Conservation (phyloP, 2,113 vertebrate species). For the Meles meles region DNA sequence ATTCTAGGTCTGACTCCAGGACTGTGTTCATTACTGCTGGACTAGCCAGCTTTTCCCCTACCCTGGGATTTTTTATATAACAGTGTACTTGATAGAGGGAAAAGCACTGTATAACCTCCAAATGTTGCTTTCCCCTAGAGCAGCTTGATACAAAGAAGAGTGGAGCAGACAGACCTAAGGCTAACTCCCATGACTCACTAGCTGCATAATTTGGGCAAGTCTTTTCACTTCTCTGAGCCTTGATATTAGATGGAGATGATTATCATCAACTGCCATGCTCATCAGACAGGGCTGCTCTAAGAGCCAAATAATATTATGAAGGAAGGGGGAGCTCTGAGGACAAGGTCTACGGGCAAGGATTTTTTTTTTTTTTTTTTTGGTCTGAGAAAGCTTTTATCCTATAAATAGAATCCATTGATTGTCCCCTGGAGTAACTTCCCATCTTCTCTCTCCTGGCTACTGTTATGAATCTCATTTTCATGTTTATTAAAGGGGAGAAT, state of each 20-base stretch:
- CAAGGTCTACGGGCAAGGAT: not conserved
- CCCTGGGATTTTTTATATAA: not conserved
- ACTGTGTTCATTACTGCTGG: not conserved
- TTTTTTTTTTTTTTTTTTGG: not conserved
- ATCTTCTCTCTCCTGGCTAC: conserved; percentile 51
- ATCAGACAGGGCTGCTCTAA: not conserved
- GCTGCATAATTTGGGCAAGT: not conserved
- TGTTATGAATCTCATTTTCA: conserved; percentile 59
- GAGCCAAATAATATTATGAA: not conserved
- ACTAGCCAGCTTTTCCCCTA: not conserved
- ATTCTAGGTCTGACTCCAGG: not conserved
- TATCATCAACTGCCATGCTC: not conserved
- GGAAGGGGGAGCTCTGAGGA: not conserved
- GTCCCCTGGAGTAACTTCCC: conserved; percentile 45
- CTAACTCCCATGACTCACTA: not conserved
- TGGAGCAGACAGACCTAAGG: not conserved
- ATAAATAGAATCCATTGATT: conserved; percentile 63
- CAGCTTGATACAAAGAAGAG: not conserved
- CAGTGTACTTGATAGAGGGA: not conserved
- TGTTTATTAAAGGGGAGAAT: conserved; percentile 55
- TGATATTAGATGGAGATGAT: not conserved
- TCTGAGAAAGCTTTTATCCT: conserved; percentile 56
- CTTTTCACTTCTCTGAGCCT: conserved; percentile 4
- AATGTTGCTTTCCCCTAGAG: not conserved
- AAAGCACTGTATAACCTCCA: not conserved